Percentiles rank a stretch among this genome's conserved stretches.
Evolutionary conservation across 2,888 invertebrate genomes (phyloP).

Genomic region (Stenichneumon culpator): DNA sequence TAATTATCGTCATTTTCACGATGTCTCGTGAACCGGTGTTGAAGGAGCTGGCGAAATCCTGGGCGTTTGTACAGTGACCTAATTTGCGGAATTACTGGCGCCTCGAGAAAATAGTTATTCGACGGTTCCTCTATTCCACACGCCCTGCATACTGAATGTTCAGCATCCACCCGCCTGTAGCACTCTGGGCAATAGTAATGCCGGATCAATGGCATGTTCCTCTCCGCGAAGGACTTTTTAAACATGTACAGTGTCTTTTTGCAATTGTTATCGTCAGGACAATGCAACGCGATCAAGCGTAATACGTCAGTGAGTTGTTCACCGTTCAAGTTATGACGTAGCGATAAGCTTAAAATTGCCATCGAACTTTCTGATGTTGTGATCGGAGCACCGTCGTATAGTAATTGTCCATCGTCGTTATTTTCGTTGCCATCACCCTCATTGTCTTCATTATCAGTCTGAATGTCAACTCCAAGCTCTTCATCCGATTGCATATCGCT

Average conservation of each 20-base stretch:
- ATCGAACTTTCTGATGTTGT: slow-evolving; percentile 34
- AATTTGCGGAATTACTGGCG: slow-evolving; percentile 57
- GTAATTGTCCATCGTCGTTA: not conserved
- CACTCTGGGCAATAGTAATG: slow-evolving; percentile 59
- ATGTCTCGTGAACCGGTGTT: slow-evolving; percentile 5
- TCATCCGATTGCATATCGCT: slow-evolving; percentile 1
- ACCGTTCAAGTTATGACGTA: slow-evolving; percentile 15
- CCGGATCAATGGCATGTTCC: slow-evolving; percentile 36
- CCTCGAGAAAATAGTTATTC: slow-evolving; percentile 59
- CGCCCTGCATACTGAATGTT: slow-evolving; percentile 20
- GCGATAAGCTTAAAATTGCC: slow-evolving; percentile 13
- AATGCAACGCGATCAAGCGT: slow-evolving; percentile 46
- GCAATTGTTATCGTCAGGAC: slow-evolving; percentile 43
- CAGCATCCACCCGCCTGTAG: slow-evolving; percentile 22
- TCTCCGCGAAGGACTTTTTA: slow-evolving; percentile 48
- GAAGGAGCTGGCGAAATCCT: slow-evolving; percentile 49
- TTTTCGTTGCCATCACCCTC: not conserved
- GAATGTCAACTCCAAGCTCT: not conserved
- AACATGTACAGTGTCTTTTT: slow-evolving; percentile 55
- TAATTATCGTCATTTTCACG: not conserved
- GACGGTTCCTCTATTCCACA: slow-evolving; percentile 21
- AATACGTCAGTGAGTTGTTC: slow-evolving; percentile 18
- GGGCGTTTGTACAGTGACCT: slow-evolving; percentile 48
- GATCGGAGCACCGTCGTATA: slow-evolving; percentile 27
- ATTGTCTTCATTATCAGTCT: not conserved